Evolutionary conservation across 2,888 invertebrate genomes (phyloP), one percentile per base, ranked within the genome.

Genomic region (Pristionchus exspectatus): DNA sequence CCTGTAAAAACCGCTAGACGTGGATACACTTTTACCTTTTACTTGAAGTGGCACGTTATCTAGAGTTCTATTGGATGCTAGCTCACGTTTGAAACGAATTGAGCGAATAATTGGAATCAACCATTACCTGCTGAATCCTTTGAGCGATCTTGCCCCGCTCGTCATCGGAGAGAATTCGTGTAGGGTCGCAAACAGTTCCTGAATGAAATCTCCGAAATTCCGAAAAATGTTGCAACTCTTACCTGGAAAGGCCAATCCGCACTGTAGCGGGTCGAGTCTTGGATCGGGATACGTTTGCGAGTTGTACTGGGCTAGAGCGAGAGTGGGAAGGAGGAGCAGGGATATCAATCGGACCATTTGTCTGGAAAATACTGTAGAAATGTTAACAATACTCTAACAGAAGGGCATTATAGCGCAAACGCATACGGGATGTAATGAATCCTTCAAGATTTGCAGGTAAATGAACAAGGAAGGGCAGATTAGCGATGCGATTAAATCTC

Each of bases 211-310:
- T 33, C 18, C n/a, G 27, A 66, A 27, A 66, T 66, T 9, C 16
- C 63, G 5, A n/a, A n/a, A n/a, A 50, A 50, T 9, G 9, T 10
- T 0, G 12, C 3, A 3, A 50, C 9, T 50, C 88, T 90, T 90
- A 24, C 92, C 91, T 14, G 92, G 92, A 50, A 93, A 90, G 2
- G 91, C 91, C 38, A 92, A 44, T 5, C 92, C 91, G 88, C 93
- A 93, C 1, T 91, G 91, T n/a, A 93, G 91, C 1, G 93, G 93
- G 87, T 94, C 93, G 33, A 92, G 86, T 38, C 93, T 89, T 9
- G 94, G 94, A 84, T 94, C 94, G 12, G 94, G 94, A 83, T 93
- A 94, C n/a, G 93, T 94, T 90, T 94, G 94, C 1, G 94, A 92
- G 72, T 92, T 94, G 92, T 92, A 94, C 90, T 94, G 94, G 16